Conservation (phyloP, 2,113 vertebrate species). For the Varanus komodoensis region DNA sequence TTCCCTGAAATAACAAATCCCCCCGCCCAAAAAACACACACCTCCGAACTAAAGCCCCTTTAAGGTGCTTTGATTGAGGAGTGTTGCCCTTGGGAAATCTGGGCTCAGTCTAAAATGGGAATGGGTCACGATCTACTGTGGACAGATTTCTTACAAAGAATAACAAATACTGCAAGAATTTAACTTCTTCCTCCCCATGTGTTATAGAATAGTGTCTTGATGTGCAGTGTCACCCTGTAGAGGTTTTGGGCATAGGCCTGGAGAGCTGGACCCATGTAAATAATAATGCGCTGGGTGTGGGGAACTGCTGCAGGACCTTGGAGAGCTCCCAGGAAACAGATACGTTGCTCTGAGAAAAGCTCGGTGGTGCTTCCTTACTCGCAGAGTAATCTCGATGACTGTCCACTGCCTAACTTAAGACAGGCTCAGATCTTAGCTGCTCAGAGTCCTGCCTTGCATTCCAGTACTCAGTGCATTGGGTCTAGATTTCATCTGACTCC, state of each 20-base stretch:
- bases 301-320: background rate
- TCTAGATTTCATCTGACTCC: too few species aligned
- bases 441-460: background rate
- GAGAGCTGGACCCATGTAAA: background rate
- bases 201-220: background rate
- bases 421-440: background rate
- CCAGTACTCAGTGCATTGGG: background rate
- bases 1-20: background rate
- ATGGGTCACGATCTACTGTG: background rate
- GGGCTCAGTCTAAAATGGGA: background rate
- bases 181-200: too few species aligned
- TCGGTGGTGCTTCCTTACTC: too few species aligned
- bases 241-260: background rate
- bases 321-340: conserved; percentile 10
- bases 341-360: background rate
- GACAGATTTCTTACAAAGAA: background rate
- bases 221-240: background rate
- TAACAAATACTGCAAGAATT: background rate
- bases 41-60: too few species aligned
- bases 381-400: background rate
- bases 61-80: background rate
- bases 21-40: too few species aligned
- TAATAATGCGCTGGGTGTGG: background rate
- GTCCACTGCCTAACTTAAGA: background rate
- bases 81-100: background rate